These are phyloP conservation scores for Halyomorpha halys DNA, from an alignment of 1,140 invertebrate species.

Conservation along the genomic window DNA sequence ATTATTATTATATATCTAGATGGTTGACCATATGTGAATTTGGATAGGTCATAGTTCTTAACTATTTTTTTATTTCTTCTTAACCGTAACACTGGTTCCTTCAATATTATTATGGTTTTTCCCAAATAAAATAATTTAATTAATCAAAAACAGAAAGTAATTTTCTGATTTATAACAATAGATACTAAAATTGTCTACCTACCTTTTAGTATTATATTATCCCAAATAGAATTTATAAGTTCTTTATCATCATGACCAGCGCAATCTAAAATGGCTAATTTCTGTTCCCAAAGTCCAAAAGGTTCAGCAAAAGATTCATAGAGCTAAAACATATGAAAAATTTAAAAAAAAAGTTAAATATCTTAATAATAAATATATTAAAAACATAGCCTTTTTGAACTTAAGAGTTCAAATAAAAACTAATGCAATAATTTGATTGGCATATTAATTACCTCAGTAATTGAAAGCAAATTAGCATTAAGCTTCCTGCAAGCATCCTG, in stretches of 20 bases:
- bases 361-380: not conserved
- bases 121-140: no score
- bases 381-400: not conserved
- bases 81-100: no score
- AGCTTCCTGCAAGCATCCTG: constrained; percentile 37
- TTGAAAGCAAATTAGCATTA: constrained; percentile 45
- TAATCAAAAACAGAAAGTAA: no score
- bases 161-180: no score
- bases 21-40: no score
- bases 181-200: no score
- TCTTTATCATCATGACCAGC: constrained; percentile 65
- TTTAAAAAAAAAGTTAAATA: not conserved
- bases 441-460: constrained; percentile 38
- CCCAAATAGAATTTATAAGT: constrained; percentile 68
- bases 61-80: no score
- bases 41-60: no score
- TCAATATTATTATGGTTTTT: no score
- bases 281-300: constrained; percentile 71
- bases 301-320: constrained; percentile 76
- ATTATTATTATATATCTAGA: no score
- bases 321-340: constrained; percentile 43
- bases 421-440: not conserved
- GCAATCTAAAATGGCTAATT: constrained; percentile 74
- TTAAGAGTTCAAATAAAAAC: not conserved
- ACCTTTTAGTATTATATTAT: constrained; percentile 56